Conservation (phyloP, 2,113 vertebrate species). For the Dunckerocampus dactyliophorus region DNA sequence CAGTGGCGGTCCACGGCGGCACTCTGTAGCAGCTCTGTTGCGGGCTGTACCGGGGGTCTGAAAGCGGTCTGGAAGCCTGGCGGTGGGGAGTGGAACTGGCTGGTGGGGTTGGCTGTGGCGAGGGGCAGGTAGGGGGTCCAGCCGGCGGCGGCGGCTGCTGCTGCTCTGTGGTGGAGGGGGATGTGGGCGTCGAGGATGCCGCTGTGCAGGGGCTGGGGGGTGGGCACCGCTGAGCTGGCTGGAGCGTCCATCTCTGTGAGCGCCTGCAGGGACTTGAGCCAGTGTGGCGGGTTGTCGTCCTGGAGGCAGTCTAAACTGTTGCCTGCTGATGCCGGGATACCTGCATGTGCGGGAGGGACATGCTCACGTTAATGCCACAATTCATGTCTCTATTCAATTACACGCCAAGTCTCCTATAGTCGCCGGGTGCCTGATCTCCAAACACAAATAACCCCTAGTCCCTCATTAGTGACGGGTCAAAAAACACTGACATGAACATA, state of each 20-base stretch:
- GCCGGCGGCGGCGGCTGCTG: slow-evolving; percentile 68
- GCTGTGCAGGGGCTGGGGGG: slow-evolving; percentile 84
- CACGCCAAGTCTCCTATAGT: too few relatives aligned
- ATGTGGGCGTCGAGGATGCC: slow-evolving; percentile 67
- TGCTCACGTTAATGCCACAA: neutral
- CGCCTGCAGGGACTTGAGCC: slow-evolving; percentile 98
- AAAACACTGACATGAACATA: too few relatives aligned
- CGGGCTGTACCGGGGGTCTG: slow-evolving; percentile 95
- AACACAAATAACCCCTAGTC: too few relatives aligned
- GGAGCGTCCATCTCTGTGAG: slow-evolving; percentile 98
- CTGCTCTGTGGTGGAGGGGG: slow-evolving; percentile 93
- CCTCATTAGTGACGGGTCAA: too few relatives aligned
- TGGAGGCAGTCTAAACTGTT: slow-evolving; percentile 97
- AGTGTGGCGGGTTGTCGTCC: slow-evolving; percentile 98
- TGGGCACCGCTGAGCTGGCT: slow-evolving; percentile 71
- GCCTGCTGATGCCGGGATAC: slow-evolving; percentile 90
- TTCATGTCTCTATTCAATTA: too few relatives aligned
- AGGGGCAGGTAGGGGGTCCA: slow-evolving; percentile 91
- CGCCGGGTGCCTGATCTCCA: too few relatives aligned
- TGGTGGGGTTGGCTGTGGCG: slow-evolving; percentile 81
- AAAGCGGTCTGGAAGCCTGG: slow-evolving; percentile 98
- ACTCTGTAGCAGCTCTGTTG: slow-evolving; percentile 99
- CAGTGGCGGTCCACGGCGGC: slow-evolving; percentile 96
- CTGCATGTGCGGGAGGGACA: slow-evolving; percentile 54
- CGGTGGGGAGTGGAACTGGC: slow-evolving; percentile 92